Percentiles rank a stretch among this genome's conserved stretches.
phyloP scores from a whole-genome alignment of 1,140 invertebrate genomes.

The Drosophila dunni region DNA sequence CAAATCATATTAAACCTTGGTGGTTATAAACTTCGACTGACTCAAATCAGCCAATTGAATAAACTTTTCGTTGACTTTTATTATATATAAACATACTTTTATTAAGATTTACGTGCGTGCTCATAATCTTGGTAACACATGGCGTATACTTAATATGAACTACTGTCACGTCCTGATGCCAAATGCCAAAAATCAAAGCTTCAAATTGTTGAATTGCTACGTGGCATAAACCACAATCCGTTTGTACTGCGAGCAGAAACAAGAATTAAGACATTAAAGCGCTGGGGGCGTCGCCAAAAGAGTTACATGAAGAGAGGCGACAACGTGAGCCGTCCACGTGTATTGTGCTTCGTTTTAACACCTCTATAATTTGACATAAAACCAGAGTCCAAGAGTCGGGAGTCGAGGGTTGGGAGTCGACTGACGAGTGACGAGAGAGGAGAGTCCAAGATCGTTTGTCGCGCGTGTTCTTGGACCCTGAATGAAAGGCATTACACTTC shows the following conservation, averaged over 20 bases:
- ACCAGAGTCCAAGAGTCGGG: conserved; percentile 33
- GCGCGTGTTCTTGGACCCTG: conserved; percentile 63
- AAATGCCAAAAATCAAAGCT: conserved; percentile 31
- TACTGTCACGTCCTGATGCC: conserved; percentile 59
- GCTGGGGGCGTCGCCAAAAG: conserved; percentile 19
- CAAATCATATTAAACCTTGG: no score
- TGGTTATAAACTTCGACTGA: no score
- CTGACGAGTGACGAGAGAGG: conserved; percentile 27
- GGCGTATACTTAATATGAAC: conserved; percentile 62
- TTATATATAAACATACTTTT: background rate
- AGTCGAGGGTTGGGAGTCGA: conserved; percentile 31
- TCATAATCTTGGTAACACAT: conserved; percentile 40
- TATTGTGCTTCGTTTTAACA: conserved; percentile 49
- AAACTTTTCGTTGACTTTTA: background rate
- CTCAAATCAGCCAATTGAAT: no score
- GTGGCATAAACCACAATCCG: conserved; percentile 31
- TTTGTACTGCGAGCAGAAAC: background rate
- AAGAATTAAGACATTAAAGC: conserved; percentile 73
- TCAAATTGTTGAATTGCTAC: conserved; percentile 45
- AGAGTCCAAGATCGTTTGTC: conserved; percentile 63
- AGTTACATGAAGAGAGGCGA: background rate
- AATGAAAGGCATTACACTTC: conserved; percentile 73
- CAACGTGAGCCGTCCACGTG: conserved; percentile 12
- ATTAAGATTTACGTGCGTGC: conserved; percentile 11
- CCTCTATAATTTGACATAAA: conserved; percentile 69